Conservation (phyloP, 1,140 invertebrate species). For the Philotrypesis tridentata region DNA sequence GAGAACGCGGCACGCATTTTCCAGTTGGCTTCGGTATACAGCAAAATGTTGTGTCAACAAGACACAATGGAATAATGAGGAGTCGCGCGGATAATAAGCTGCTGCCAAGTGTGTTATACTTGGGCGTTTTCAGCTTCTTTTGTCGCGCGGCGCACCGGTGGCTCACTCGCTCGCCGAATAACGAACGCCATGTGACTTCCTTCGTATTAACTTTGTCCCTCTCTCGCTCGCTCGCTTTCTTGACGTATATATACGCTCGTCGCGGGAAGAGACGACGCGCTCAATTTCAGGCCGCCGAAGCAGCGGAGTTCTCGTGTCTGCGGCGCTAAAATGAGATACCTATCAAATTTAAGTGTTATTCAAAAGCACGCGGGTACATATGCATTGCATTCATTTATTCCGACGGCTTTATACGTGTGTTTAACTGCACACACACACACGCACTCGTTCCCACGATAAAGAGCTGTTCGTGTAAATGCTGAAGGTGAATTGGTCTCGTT, state of each 20-base stretch:
- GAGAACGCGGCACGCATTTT: background rate
- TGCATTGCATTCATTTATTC: background rate
- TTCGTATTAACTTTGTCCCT: background rate
- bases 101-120: slow-evolving; percentile 30
- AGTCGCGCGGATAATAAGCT: slow-evolving; percentile 35
- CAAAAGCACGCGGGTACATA: too few species aligned
- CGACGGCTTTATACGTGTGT: too few species aligned
- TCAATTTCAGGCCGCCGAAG: too few species aligned
- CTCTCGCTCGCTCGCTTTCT: slow-evolving; percentile 17
- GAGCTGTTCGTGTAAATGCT: too few species aligned
- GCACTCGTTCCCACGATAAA: too few species aligned
- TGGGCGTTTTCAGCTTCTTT: slow-evolving; percentile 21
- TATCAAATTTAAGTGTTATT: background rate
- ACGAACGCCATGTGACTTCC: slow-evolving; percentile 35
- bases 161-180: background rate
- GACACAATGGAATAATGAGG: slow-evolving; percentile 42
- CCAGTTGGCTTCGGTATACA: slow-evolving; percentile 1
- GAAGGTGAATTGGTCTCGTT: too few species aligned
- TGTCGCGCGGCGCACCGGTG: slow-evolving; percentile 26
- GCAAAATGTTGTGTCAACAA: slow-evolving; percentile 45
- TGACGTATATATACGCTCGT: background rate
- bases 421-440: too few species aligned
- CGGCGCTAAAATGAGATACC: background rate
- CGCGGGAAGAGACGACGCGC: background rate
- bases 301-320: too few species aligned